phyloP scores from a whole-genome alignment of 2,888 invertebrate species.

The Meteorus cinctellus region DNA sequence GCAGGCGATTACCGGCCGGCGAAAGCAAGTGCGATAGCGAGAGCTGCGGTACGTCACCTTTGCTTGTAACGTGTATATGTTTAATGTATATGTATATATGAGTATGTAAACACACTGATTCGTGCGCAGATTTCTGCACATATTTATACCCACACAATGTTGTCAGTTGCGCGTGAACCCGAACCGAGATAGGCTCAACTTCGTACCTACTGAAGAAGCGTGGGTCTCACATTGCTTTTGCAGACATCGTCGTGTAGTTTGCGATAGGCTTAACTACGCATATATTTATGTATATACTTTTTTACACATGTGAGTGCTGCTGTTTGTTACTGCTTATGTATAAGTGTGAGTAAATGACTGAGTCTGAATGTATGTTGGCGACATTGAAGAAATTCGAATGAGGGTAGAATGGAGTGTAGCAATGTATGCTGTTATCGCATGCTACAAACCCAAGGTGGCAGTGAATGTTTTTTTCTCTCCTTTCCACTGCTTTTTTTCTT shows the following conservation, averaged over 20 bases:
- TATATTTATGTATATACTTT: neutral
- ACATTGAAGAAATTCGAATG: slow-evolving; percentile 25
- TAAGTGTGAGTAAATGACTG: neutral
- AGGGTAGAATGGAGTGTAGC: slow-evolving; percentile 4
- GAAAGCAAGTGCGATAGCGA: slow-evolving; percentile 42
- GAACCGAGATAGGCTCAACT: slow-evolving; percentile 42
- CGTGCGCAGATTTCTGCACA: slow-evolving; percentile 5
- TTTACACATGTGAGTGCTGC: too few species aligned
- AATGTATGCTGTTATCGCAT: slow-evolving; percentile 21
- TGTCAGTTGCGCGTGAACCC: slow-evolving; percentile 19
- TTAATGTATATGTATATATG: neutral
- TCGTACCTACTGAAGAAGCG: slow-evolving; percentile 36
- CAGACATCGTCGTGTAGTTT: slow-evolving; percentile 27
- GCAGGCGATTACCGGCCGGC: slow-evolving; percentile 56
- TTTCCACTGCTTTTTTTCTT: neutral
- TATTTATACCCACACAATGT: slow-evolving; percentile 11
- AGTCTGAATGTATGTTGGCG: neutral
- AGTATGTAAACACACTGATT: slow-evolving; percentile 2
- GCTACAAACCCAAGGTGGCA: neutral
- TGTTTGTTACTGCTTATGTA: neutral
- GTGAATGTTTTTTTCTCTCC: neutral
- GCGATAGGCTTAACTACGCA: slow-evolving; percentile 38
- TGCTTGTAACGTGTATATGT: neutral
- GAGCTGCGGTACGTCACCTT: slow-evolving; percentile 12
- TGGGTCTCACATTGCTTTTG: slow-evolving; percentile 37